Evolutionary conservation across 2,888 invertebrate species (phyloP).

Genomic region (Mesorhabditis belari): DNA sequence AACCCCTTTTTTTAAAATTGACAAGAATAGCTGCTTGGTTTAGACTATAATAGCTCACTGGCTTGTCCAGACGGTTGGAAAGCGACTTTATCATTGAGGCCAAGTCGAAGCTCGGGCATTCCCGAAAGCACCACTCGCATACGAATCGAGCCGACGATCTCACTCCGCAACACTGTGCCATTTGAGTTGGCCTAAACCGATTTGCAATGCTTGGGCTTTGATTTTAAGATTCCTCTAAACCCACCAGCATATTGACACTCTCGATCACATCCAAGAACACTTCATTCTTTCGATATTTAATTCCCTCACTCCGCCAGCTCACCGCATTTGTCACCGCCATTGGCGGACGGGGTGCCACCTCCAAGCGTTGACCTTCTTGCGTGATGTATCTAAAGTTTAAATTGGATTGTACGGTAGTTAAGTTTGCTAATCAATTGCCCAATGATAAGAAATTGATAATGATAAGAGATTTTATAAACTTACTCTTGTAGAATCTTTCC

Average conservation of each 20-base stretch:
- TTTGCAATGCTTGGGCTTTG: constrained; percentile 70
- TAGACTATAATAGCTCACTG: no score
- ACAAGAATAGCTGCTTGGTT: no score
- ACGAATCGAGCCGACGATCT: constrained; percentile 95
- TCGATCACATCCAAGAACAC: constrained; percentile 98
- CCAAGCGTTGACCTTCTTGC: constrained; percentile 93
- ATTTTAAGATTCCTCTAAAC: constrained; percentile 20
- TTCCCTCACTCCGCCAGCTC: constrained; percentile 91
- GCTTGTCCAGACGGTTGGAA: constrained; percentile 85
- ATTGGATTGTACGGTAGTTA: not conserved
- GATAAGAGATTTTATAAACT: constrained; percentile 4
- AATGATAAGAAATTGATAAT: not conserved
- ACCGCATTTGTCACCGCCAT: constrained; percentile 98
- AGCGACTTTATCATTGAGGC: constrained; percentile 89
- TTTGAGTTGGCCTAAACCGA: constrained; percentile 73
- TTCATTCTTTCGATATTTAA: constrained; percentile 97
- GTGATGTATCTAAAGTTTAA: constrained; percentile 70
- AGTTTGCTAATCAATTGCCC: not conserved
- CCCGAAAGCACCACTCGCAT: constrained; percentile 96
- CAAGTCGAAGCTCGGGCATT: constrained; percentile 92
- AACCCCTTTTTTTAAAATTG: no score
- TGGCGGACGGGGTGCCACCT: constrained; percentile 82
- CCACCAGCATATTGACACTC: constrained; percentile 80
- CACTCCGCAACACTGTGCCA: constrained; percentile 89
- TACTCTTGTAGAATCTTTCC: constrained; percentile 48